Conservation (phyloP, 2,888 invertebrate species). For the Cheiracanthium punctorium region DNA sequence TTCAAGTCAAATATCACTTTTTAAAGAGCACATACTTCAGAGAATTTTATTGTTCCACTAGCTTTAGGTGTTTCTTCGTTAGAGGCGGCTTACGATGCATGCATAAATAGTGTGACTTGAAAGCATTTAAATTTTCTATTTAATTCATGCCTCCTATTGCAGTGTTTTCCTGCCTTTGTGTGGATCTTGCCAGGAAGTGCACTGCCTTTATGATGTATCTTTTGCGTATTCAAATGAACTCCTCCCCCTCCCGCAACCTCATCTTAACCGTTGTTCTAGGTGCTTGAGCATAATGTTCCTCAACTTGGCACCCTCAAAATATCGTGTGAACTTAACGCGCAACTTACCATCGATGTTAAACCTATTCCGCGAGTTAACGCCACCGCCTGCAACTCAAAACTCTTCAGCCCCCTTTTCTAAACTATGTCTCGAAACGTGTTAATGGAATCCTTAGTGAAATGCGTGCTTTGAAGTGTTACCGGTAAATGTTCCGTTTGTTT, state of each 20-base stretch:
- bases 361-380: background rate
- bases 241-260: background rate
- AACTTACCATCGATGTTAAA: background rate
- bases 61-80: too few species aligned
- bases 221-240: background rate
- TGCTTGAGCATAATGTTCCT: conserved; percentile 6
- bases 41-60: too few species aligned
- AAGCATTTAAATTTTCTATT: background rate
- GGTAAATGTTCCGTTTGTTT: too few species aligned
- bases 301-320: background rate
- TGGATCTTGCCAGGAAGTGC: conserved; percentile 53
- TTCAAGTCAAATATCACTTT: too few species aligned
- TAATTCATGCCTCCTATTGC: background rate
- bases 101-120: background rate
- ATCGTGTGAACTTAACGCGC: background rate
- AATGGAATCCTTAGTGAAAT: background rate
- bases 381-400: background rate
- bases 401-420: too few species aligned
- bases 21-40: too few species aligned
- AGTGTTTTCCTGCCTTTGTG: conserved; percentile 65
- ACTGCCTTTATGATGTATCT: conserved; percentile 8
- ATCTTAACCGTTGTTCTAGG: conserved; percentile 2
- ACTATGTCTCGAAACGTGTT: background rate
- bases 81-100: background rate
- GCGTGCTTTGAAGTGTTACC: conserved; percentile 18